Conservation (phyloP, 2,113 vertebrate species). For the Charina bottae region DNA sequence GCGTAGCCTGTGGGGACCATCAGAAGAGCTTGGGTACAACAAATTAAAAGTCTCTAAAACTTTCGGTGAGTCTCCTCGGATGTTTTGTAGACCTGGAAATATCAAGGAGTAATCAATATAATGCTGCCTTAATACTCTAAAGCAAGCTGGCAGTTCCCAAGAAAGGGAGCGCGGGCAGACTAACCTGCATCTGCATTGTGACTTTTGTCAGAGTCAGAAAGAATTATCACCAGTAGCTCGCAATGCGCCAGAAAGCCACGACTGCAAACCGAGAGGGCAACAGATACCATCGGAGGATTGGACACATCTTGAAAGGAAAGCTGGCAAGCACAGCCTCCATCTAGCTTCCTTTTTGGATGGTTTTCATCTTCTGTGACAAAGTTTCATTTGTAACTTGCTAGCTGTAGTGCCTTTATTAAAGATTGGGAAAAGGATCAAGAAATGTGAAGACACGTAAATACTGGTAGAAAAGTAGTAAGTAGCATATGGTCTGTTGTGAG, state of each 20-base stretch:
- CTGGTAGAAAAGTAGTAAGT: too few species aligned
- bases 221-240: background rate
- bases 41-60: conserved; percentile 83
- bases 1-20: conserved; percentile 74
- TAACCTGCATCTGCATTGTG: fast-evolving
- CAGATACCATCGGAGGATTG: fast-evolving
- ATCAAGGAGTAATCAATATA: conserved; percentile 71
- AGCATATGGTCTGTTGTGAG: too few species aligned
- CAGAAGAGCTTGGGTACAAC: conserved; percentile 75
- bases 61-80: conserved; percentile 75
- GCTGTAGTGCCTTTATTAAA: background rate
- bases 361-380: background rate
- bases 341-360: background rate
- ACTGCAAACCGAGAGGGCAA: background rate
- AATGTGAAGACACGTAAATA: too few species aligned
- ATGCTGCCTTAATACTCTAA: conserved; percentile 57
- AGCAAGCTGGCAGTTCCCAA: conserved; percentile 26
- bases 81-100: conserved; percentile 64
- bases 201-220: conserved; percentile 12
- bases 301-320: background rate
- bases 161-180: background rate
- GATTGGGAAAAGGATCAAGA: too few species aligned
- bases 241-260: background rate
- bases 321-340: conserved; percentile 3
- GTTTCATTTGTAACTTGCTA: conserved; percentile 2